Evolutionary conservation across 2,888 invertebrate species (phyloP), one percentile per base, ranked within the genome.

Genomic region (Notodonta ziczac): DNA sequence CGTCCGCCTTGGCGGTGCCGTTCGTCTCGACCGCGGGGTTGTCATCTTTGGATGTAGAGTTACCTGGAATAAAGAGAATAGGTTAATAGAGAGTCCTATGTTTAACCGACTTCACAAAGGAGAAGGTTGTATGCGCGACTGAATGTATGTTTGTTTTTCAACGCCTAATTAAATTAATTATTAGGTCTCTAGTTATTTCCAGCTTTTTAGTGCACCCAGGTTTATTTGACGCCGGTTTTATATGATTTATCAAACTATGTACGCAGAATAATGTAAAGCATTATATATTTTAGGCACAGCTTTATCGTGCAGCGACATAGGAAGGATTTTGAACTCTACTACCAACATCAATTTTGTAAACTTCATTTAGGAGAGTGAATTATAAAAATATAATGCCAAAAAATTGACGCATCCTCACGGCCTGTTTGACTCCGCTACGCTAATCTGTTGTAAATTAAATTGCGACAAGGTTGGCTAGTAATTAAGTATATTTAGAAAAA

Each of bases 1-100:
- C 91, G 44, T 94, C 94, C 55, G 89, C 90, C 65, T 88, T 89
- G 60, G 85, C 74, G 44, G 87, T 75, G 56, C 89, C 89, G 68
- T 89, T 90, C 5, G 85, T 76, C 4, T 90, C 88, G 0, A 76
- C 77, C 3, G 72, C 59, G 0, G 76, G 70, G 35, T 62, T 59
- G 10, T 89, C 90, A 5, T 91, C 90, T 70, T 88, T 90, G 50
- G 83, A 80, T 4, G 86, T 83, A 0, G 88, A 84, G 69, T 87
- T 89, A 84, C 91, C 93, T 93, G 87, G 2, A 83, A 82, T 53
- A 59, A 71, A 61, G 44, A 55, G 56, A 56, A 50, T 44, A 10
- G 12, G 44, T 61, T 67, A 42, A 62, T 39, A 55, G 6, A 4
- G n/a, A 13, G 4, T 35, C 7, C 35, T 7, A 35, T 35, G 1